Evolutionary conservation across 2,888 invertebrate species (phyloP).

Genomic region (Plebejus anna): DNA sequence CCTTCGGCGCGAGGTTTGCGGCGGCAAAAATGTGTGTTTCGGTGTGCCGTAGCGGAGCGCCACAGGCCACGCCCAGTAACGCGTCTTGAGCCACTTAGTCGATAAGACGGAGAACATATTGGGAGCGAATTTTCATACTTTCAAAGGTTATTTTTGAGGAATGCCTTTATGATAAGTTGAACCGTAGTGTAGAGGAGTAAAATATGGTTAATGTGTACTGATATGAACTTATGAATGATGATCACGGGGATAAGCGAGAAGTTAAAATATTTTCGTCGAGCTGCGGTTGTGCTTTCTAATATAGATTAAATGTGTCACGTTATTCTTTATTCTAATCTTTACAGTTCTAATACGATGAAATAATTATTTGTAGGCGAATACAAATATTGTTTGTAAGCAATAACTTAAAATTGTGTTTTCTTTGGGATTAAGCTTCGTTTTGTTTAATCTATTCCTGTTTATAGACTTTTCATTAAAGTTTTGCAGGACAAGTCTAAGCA

Average conservation of each 20-base stretch:
- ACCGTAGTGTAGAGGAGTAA: background rate
- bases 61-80: constrained; percentile 72
- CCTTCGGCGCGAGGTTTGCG: constrained; percentile 80
- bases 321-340: no score
- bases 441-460: background rate
- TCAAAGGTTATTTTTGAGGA: background rate
- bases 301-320: no score
- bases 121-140: constrained; percentile 35
- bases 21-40: constrained; percentile 81
- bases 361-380: background rate
- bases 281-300: background rate
- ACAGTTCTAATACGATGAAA: no score
- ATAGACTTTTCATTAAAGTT: background rate
- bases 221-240: background rate
- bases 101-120: constrained; percentile 73
- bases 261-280: background rate
- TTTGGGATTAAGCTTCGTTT: background rate
- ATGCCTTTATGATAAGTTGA: background rate
- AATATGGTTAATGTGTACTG: background rate
- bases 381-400: background rate
- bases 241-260: background rate
- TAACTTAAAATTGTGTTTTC: background rate
- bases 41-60: constrained; percentile 79
- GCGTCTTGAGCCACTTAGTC: constrained; percentile 79
- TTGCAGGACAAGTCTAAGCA: background rate